Base-by-base conservation (phyloP, 2,113 vertebrate genomes). In the Semnornis frantzii region DNA sequence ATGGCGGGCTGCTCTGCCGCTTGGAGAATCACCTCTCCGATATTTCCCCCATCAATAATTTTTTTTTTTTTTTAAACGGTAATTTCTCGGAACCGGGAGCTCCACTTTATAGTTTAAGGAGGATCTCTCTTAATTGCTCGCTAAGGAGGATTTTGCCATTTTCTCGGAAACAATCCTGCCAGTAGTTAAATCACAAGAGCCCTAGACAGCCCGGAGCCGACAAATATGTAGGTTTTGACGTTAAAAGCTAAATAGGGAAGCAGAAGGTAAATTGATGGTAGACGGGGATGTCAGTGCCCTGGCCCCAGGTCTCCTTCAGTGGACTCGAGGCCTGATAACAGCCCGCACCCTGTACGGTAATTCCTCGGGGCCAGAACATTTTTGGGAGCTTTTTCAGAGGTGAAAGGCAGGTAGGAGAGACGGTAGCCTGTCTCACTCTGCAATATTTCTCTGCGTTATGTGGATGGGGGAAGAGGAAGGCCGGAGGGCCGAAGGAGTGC, bases 191-290 rank as follows among this genome's bases (percentile, higher is more conserved):
- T 97, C 98, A 95, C 97, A 93, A 97, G 96, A 97, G 89, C 72
- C 95, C 98, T 97, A 98, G 98, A 99, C 98, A 98, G 97, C 94
- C 97, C 97, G 98, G 98, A 98, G 98, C 98, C 98, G 88, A 97
- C 97, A 98, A 98, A 98, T 98, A 98, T 98, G 98, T 98, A 97
- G 97, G 96, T 97, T 98, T 98, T 98, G 98, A 98, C 98, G 96
- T 98, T 98, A 98, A 98, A 98, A 98, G 98, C 98, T 98, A 98
- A 98, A 97, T 97, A 96, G 96, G 96, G 97, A 97, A 97, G 97
- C 94, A 86, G 96, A 97, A 98, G 97, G 98, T 98, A 97, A 98
- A 98, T 98, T 97, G 98, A 98, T 98, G 97, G 98, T 95, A 73
- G 97, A 97, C 87, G 96, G 97, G 94, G 97, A 97, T 98, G 98